Conservation (phyloP, 2,888 invertebrate genomes). For the Carcina quercana region DNA sequence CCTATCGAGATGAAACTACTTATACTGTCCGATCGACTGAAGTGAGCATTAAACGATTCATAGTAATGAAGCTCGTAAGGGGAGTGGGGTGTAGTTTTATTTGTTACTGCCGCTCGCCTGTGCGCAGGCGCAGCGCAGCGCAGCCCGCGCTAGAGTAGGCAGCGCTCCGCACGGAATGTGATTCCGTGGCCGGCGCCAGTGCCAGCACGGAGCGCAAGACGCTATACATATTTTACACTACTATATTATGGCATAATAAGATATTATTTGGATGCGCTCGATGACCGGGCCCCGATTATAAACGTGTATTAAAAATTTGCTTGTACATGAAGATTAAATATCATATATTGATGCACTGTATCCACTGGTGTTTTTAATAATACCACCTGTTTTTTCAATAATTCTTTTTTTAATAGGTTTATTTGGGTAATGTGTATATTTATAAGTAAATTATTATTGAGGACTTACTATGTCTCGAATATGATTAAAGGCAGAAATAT, state of each 20-base stretch:
- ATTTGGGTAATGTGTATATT: constrained; percentile 71
- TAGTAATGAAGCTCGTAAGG: constrained; percentile 53
- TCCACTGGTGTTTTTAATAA: constrained; percentile 68
- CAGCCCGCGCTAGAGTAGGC: constrained; percentile 36
- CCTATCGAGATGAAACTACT: constrained; percentile 64
- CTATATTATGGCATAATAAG: constrained; percentile 73
- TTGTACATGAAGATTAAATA: constrained; percentile 86
- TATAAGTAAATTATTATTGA: constrained; percentile 72
- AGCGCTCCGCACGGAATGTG: constrained; percentile 66
- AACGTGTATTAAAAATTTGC: constrained; percentile 79
- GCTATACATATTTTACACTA: constrained; percentile 61
- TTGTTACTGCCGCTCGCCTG: constrained; percentile 41
- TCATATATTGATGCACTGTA: constrained; percentile 85
- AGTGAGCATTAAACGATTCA: constrained; percentile 60
- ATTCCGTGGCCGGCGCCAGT: constrained; percentile 54
- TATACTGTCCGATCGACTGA: constrained; percentile 65
- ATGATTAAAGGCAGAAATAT: constrained; percentile 54
- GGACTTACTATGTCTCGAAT: constrained; percentile 65
- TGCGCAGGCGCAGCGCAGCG: constrained; percentile 21
- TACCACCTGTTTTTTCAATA: constrained; percentile 57
- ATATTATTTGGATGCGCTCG: constrained; percentile 57
- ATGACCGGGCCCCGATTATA: constrained; percentile 49
- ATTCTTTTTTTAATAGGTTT: constrained; percentile 60
- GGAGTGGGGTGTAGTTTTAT: constrained; percentile 56
- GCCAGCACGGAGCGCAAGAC: constrained; percentile 42